Evolutionary conservation across 2,113 vertebrate genomes (phyloP), one percentile per base, ranked within the genome.

Genomic region (Ploceus nigricollis): DNA sequence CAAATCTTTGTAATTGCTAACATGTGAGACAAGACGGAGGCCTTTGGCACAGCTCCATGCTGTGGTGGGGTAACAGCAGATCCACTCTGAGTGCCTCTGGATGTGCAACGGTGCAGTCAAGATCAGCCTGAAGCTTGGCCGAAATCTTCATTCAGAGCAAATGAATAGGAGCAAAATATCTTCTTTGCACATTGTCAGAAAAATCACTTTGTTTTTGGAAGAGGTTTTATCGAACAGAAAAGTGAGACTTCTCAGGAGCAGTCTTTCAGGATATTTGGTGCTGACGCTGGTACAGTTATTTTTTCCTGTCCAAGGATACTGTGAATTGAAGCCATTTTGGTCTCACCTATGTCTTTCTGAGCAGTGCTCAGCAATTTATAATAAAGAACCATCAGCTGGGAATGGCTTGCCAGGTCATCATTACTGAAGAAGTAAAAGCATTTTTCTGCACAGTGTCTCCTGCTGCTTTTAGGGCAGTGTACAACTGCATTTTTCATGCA

Each of bases 11-110:
- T 54, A 77, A 90, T 23, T 58, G 76, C 39, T n/a, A 58, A 30
- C 0, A 0, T n/a, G 79, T 48, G 83, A 89, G 72, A 77, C 0
- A 25, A 91, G 64, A 73, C 0, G 0, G 42, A 65, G 54, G 47
- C 25, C 64, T 84, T 69, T 80, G 3, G 13, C 1, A 1, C 20
- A 48, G 76, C 54, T 60, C 78, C 48, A 11, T 66, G 80, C 50
- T 69, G 45, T 73, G 53, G 28, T 0, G 0, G 50, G 42, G 47
- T 63, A 45, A 54, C n/a, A 56, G 35, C 64, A 82, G 78, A 83
- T 27, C 80, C 83, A 92, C 56, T 70, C 45, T 9, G 28, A 79
- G 40, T 35, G 37, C 25, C 42, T 82, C 78, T 84, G 57, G 31
- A 45, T 68, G 31, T 47, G 51, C 54, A 80, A 56, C 18, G 77